phyloP scores from a whole-genome alignment of 2,888 invertebrate species.

The Chymomyza fuscimana region DNA sequence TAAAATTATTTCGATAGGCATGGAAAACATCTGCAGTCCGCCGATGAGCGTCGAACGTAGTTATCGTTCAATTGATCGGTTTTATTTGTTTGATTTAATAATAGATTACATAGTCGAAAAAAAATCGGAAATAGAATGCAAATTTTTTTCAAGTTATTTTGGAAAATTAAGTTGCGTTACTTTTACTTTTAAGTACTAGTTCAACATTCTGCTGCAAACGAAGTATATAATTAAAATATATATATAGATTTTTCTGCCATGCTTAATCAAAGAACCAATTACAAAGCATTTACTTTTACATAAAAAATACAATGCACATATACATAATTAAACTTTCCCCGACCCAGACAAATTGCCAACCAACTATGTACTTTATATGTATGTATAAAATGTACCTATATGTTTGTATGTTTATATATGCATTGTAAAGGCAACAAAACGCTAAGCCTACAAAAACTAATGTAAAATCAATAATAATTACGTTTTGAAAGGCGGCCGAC shows the following conservation, averaged over 20 bases:
- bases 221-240: background rate
- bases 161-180: no score
- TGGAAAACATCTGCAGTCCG: no score
- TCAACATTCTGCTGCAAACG: background rate
- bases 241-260: background rate
- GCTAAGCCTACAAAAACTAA: conserved; percentile 43
- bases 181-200: background rate
- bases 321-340: background rate
- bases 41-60: no score
- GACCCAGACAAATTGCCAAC: background rate
- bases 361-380: background rate
- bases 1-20: no score
- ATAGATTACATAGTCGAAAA: no score
- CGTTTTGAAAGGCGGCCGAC: conserved; percentile 40
- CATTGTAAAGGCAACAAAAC: background rate
- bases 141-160: no score
- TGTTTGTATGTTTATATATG: background rate
- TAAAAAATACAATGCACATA: background rate
- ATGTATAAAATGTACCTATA: no score
- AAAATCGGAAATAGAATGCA: no score
- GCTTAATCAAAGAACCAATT: background rate
- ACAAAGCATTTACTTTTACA: background rate
- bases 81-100: no score
- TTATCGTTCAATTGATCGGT: no score
- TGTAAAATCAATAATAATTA: conserved; percentile 70